Percentiles rank a stretch among this genome's conserved stretches.
Conservation (phyloP, 2,797 vertebrate species). For the Borostomias antarcticus region DNA sequence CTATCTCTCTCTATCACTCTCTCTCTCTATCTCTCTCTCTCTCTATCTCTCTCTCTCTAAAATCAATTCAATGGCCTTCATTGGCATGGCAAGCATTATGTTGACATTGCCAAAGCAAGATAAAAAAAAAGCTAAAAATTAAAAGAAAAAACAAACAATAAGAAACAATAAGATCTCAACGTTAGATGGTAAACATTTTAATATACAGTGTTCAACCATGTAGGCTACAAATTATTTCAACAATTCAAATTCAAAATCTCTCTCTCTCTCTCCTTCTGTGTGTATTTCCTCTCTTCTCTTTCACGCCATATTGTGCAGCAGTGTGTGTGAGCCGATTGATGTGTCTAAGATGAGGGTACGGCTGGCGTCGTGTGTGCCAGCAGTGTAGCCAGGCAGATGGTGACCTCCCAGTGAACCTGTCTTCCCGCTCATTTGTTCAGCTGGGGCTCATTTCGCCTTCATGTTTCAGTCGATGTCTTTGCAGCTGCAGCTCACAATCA, state of each 20-base stretch:
- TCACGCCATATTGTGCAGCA: slow-evolving; percentile 47
- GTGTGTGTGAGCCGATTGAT: slow-evolving; percentile 53
- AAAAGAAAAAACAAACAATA: too few species aligned
- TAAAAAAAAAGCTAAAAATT: too few species aligned
- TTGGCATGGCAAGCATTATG: too few species aligned
- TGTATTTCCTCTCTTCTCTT: slow-evolving; percentile 54
- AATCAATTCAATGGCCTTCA: too few species aligned
- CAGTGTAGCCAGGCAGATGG: slow-evolving; percentile 88
- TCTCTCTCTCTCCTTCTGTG: slow-evolving; percentile 34
- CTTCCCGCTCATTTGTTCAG: slow-evolving; percentile 89
- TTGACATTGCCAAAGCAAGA: too few species aligned
- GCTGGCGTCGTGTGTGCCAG: slow-evolving; percentile 82
- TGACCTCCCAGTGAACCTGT: slow-evolving; percentile 90
- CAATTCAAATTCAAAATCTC: too few species aligned
- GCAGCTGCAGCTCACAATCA: accelerated
- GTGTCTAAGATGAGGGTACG: slow-evolving; percentile 80
- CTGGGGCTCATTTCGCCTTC: slow-evolving; percentile 85
- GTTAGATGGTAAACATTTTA: too few species aligned
- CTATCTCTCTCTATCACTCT: too few species aligned
- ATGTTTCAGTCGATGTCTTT: slow-evolving; percentile 40
- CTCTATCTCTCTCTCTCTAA: slow-evolving; percentile 34
- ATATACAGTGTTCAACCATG: too few species aligned
- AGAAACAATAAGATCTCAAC: too few species aligned
- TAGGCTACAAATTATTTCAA: too few species aligned
- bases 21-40: slow-evolving; percentile 51